Evolutionary conservation across 2,888 invertebrate species (phyloP), one percentile per base, ranked within the genome.

Genomic region (Epistrophe eligans): DNA sequence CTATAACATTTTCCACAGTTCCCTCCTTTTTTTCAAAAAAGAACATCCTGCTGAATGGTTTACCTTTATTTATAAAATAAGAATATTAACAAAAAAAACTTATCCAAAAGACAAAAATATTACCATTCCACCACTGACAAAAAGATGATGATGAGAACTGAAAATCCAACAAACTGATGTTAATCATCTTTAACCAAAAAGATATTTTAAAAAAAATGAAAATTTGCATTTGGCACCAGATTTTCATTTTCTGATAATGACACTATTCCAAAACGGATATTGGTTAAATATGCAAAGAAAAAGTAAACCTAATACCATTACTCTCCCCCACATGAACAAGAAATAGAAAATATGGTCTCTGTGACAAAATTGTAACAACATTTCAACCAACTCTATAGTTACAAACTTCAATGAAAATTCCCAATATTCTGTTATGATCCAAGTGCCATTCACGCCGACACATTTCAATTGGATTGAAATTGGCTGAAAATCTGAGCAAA

Each of bases 161-260:
- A 64, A 64, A 45, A 43, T n/a, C 15, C 15, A 28, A 17, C 5
- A 17, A 43, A 38, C 15, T 28, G 11, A n/a, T 43, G 3, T n/a
- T n/a, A n/a, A 19, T 19, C 13, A 19, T n/a, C n/a, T n/a, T n/a
- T n/a, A 19, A 38, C n/a, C 9, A 43, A 24, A 40, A 40, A 67
- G 48, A n/a, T n/a, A n/a, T n/a, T n/a, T n/a, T 19, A 58, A 10
- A n/a, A 80, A 74, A 70, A 19, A 11, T n/a, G n/a, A 35, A 67
- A 67, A 81, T 81, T 81, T 84, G 32, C 55, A 77, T 81, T 77
- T 38, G 17, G 24, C 35, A 73, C 24, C 52, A 74, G 85, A 87
- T 82, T 74, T 58, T 71, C 82, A 87, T 82, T 79, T 87, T 87
- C 77, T 87, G 85, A 87, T 87, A 79, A 87, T 58, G 40, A 79